Conservation (phyloP, 2,888 invertebrate species). For the Hemaris fuciformis region DNA sequence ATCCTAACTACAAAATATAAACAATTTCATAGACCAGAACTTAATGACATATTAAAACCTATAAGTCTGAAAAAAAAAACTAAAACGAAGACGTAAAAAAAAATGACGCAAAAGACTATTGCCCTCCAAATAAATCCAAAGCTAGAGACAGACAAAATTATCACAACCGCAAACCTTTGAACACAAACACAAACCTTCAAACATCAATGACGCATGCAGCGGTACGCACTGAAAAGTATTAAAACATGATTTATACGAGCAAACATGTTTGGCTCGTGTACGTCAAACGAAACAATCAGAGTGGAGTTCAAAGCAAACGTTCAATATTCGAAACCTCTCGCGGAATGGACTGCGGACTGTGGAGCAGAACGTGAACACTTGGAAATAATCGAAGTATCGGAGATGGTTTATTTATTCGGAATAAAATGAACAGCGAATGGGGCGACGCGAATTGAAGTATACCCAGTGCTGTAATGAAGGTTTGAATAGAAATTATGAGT, state of each 20-base stretch:
- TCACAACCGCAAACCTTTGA: background rate
- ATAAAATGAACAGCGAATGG: constrained; percentile 28
- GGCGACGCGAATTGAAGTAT: background rate
- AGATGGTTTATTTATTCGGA: constrained; percentile 40
- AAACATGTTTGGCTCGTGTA: background rate
- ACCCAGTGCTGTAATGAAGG: too few species aligned
- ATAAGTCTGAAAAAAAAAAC: too few species aligned
- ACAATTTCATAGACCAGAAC: too few species aligned
- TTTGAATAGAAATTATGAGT: too few species aligned
- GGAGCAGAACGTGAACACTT: constrained; percentile 34
- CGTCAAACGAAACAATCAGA: constrained; percentile 1
- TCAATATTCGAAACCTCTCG: constrained; percentile 24
- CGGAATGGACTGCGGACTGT: constrained; percentile 24
- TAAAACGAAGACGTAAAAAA: too few species aligned
- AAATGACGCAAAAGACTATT: background rate
- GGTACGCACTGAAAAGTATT: background rate
- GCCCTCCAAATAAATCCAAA: background rate
- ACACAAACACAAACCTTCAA: constrained; percentile 9
- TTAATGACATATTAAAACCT: too few species aligned
- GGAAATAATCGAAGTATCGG: constrained; percentile 37
- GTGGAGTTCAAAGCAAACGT: constrained; percentile 23
- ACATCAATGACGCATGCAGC: constrained; percentile 17
- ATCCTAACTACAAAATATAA: too few species aligned
- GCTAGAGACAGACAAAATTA: background rate
- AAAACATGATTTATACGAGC: constrained; percentile 11